Evolutionary conservation across 2,888 invertebrate genomes (phyloP).

Genomic region (Macaria liturata): DNA sequence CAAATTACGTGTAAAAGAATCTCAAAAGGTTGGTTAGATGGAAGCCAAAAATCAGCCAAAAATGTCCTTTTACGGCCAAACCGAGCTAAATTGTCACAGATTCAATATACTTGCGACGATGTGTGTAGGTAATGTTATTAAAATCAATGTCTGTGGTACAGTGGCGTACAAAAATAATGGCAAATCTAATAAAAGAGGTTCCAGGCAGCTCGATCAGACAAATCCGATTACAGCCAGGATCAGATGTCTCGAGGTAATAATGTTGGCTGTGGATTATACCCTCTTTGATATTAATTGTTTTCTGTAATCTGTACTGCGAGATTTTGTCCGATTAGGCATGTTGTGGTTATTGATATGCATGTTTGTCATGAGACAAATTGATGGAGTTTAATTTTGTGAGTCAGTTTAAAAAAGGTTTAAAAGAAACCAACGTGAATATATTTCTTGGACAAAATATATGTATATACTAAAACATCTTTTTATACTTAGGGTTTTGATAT

Average conservation of each 20-base stretch:
- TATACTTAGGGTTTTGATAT: no score
- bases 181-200: conserved; percentile 65
- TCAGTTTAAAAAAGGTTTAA: no score
- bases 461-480: no score
- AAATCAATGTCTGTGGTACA: conserved; percentile 74
- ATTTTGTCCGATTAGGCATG: conserved; percentile 63
- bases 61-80: no score
- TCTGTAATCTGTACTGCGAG: conserved; percentile 48
- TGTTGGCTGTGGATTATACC: conserved; percentile 53
- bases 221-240: conserved; percentile 55
- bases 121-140: conserved; percentile 57
- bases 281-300: conserved; percentile 64
- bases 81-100: background rate
- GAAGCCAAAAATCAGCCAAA: no score
- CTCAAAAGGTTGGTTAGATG: no score
- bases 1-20: no score
- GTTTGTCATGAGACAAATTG: no score
- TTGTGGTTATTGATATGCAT: no score
- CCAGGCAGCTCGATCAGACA: conserved; percentile 68
- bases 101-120: conserved; percentile 1
- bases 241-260: conserved; percentile 28
- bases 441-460: no score
- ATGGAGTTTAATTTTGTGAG: no score
- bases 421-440: no score
- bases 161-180: conserved; percentile 65